Percentiles rank a stretch among this genome's conserved stretches.
These are phyloP conservation scores for Centropus bengalensis DNA, from an alignment of 2,113 vertebrate genomes.

Conservation along the genomic window DNA sequence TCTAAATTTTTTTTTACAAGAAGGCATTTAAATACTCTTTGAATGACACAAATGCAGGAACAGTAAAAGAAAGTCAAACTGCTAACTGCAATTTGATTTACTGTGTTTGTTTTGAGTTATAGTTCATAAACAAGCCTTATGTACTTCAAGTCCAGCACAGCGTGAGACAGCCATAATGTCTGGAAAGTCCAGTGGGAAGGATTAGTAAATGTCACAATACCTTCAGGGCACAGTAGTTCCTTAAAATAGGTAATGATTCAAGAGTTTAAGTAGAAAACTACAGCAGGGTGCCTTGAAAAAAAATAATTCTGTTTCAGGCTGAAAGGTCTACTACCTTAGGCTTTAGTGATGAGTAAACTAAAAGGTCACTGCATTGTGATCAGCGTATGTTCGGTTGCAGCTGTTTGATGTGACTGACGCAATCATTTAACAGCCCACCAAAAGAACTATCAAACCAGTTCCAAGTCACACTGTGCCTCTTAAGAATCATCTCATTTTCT, in stretches of 20 bases:
- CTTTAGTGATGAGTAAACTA: slow-evolving; percentile 43
- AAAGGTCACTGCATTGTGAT: slow-evolving; percentile 35
- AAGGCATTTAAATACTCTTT: background rate
- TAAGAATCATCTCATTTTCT: background rate
- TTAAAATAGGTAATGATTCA: slow-evolving; percentile 66
- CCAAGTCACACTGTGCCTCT: background rate
- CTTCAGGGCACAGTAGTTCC: slow-evolving; percentile 49
- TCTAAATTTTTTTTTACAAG: background rate
- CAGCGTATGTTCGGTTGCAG: background rate
- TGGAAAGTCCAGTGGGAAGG: slow-evolving; percentile 47
- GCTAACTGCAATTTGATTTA: background rate
- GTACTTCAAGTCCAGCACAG: slow-evolving; percentile 43
- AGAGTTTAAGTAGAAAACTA: slow-evolving; percentile 31
- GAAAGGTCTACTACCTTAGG: slow-evolving; percentile 44
- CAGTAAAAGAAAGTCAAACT: background rate
- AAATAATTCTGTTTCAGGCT: slow-evolving; percentile 14
- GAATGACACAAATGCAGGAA: background rate
- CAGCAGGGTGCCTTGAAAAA: slow-evolving; percentile 22
- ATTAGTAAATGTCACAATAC: slow-evolving; percentile 71
- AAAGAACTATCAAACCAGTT: background rate
- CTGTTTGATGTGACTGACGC: background rate
- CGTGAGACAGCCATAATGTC: slow-evolving; percentile 36
- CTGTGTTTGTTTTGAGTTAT: slow-evolving; percentile 11
- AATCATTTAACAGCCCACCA: background rate
- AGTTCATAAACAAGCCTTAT: background rate